Evolutionary conservation across 2,113 vertebrate species (phyloP).

Genomic region (Myrmecophaga tridactyla): DNA sequence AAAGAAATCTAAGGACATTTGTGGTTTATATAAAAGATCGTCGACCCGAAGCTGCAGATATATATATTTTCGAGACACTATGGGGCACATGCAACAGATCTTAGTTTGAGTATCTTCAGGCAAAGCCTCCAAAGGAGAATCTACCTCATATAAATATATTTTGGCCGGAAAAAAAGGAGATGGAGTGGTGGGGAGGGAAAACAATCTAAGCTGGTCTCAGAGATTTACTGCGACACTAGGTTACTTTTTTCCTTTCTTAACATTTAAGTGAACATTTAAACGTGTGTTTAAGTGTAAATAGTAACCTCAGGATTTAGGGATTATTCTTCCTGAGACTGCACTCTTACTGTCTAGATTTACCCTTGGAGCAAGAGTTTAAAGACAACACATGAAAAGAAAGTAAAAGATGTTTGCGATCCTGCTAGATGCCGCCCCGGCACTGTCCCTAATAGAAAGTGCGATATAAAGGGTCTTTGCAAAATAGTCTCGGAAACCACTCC

Average conservation of each 20-base stretch:
- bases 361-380: conserved; percentile 40
- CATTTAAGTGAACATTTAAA: background rate
- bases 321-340: background rate
- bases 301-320: background rate
- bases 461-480: conserved; percentile 57
- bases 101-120: background rate
- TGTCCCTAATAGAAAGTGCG: conserved; percentile 37
- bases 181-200: background rate
- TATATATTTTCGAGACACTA: conserved; percentile 35
- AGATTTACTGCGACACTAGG: background rate
- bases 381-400: conserved; percentile 54
- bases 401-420: conserved; percentile 52
- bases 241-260: background rate
- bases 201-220: background rate
- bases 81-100: background rate
- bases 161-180: background rate
- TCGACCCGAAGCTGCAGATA: conserved; percentile 14
- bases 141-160: conserved; percentile 10
- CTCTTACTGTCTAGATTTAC: background rate
- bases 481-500: conserved; percentile 38
- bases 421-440: background rate
- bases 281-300: conserved; percentile 7
- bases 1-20: conserved; percentile 17
- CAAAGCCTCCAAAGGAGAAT: conserved; percentile 25
- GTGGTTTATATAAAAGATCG: conserved; percentile 29